Evolutionary conservation across 2,113 vertebrate species (phyloP).

Genomic region (Gymnocephalus cernua): DNA sequence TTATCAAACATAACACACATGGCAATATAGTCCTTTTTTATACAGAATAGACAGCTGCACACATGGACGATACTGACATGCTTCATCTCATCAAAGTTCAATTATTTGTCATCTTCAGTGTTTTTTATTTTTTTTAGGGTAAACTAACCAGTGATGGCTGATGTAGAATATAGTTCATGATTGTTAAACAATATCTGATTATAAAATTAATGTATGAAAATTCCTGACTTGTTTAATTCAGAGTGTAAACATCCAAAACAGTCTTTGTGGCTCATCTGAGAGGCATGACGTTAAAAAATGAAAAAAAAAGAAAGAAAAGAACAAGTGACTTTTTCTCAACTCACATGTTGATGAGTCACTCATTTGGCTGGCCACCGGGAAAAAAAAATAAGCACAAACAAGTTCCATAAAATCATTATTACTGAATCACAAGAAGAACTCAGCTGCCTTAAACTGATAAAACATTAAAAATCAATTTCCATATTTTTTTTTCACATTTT

Average conservation of each 20-base stretch:
- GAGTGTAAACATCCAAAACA: slow-evolving; percentile 84
- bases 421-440: slow-evolving; percentile 73
- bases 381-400: slow-evolving; percentile 49
- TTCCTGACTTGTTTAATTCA: slow-evolving; percentile 81
- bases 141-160: slow-evolving; percentile 59
- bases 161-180: slow-evolving; percentile 69
- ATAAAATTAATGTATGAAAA: slow-evolving; percentile 82
- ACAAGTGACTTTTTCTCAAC: slow-evolving; percentile 35
- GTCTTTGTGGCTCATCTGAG: slow-evolving; percentile 74
- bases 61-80: slow-evolving; percentile 86
- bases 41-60: slow-evolving; percentile 84
- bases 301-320: background rate
- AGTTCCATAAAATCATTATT: slow-evolving; percentile 60
- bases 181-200: slow-evolving; percentile 74
- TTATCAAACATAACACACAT: slow-evolving; percentile 86
- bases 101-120: slow-evolving; percentile 62
- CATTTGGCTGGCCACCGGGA: slow-evolving; percentile 43
- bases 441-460: slow-evolving; percentile 75
- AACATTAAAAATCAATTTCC: slow-evolving; percentile 67
- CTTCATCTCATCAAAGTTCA: slow-evolving; percentile 80
- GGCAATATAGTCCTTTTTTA: slow-evolving; percentile 84
- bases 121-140: slow-evolving; percentile 49
- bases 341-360: slow-evolving; percentile 44
- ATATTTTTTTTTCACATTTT: slow-evolving; percentile 63
- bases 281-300: slow-evolving; percentile 55